Conservation (phyloP, 1,140 invertebrate genomes). For the Aphelenchoides avenae region DNA sequence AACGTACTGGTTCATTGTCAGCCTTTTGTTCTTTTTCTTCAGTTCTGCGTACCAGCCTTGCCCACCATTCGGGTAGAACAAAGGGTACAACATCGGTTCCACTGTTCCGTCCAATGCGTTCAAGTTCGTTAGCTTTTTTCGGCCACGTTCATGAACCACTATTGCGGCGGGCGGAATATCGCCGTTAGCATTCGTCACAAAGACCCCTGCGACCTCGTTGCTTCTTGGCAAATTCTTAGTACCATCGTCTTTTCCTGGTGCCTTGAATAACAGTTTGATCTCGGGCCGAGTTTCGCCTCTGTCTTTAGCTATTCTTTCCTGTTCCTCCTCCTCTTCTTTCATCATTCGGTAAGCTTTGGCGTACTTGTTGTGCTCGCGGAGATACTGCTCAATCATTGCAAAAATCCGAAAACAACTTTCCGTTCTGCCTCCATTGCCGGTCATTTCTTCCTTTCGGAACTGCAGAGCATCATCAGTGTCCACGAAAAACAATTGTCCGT, state of each 20-base stretch:
- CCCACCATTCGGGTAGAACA: background rate
- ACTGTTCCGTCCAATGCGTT: background rate
- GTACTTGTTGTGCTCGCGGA: too few relatives aligned
- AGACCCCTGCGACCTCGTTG: conserved; percentile 1
- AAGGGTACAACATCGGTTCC: background rate
- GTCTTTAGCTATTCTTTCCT: background rate
- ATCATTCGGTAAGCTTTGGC: background rate
- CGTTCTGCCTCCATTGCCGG: too few relatives aligned
- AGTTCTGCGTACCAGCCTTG: too few relatives aligned
- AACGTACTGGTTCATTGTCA: too few relatives aligned
- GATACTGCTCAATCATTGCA: too few relatives aligned
- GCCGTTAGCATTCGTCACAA: background rate
- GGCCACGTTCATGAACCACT: background rate
- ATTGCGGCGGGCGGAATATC: conserved; percentile 1
- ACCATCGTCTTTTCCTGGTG: background rate
- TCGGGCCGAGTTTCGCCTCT: background rate
- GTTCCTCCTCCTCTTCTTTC: background rate
- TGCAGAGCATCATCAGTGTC: background rate
- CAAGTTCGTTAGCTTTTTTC: background rate
- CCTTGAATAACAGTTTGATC: background rate
- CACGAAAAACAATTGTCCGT: conserved; percentile 3
- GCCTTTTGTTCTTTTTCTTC: too few relatives aligned
- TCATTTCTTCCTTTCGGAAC: too few relatives aligned
- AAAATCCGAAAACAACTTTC: too few relatives aligned
- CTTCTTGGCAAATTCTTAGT: background rate